Evolutionary conservation across 2,888 invertebrate species (phyloP).

Genomic region (Sesia apiformis): DNA sequence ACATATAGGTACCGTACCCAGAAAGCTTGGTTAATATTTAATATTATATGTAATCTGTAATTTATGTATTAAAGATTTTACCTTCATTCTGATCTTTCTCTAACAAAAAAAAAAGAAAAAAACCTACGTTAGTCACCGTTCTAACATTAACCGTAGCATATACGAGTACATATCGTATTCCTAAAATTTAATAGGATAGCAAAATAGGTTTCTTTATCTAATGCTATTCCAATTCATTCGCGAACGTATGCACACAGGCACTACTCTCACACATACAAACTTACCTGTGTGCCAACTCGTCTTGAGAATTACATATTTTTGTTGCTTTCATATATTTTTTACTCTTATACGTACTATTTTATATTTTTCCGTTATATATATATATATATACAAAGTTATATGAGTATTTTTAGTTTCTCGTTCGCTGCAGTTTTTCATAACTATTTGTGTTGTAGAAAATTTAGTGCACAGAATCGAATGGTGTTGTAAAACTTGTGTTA

Average conservation of each 20-base stretch:
- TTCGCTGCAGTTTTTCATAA: conserved; percentile 21
- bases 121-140: too few species aligned
- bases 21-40: too few species aligned
- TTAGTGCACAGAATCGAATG: conserved; percentile 1
- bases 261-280: conserved; percentile 21
- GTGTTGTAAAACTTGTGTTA: neutral
- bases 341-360: conserved; percentile 47
- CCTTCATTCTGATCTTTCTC: too few species aligned
- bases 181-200: too few species aligned
- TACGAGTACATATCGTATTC: too few species aligned
- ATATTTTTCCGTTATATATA: conserved; percentile 63
- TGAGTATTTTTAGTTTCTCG: conserved; percentile 13
- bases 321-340: conserved; percentile 72
- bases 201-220: too few species aligned
- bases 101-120: too few species aligned
- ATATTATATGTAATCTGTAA: too few species aligned
- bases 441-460: conserved; percentile 14
- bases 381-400: conserved; percentile 22
- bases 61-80: too few species aligned
- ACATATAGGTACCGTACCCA: too few species aligned
- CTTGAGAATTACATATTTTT: conserved; percentile 73
- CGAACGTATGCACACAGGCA: conserved; percentile 24
- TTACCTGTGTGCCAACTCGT: conserved; percentile 57
- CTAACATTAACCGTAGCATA: too few species aligned
- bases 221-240: too few species aligned